Percentiles rank a stretch among this genome's conserved stretches.
Evolutionary conservation across 2,797 vertebrate genomes (phyloP).

Genomic region (Hoplostethus atlanticus): DNA sequence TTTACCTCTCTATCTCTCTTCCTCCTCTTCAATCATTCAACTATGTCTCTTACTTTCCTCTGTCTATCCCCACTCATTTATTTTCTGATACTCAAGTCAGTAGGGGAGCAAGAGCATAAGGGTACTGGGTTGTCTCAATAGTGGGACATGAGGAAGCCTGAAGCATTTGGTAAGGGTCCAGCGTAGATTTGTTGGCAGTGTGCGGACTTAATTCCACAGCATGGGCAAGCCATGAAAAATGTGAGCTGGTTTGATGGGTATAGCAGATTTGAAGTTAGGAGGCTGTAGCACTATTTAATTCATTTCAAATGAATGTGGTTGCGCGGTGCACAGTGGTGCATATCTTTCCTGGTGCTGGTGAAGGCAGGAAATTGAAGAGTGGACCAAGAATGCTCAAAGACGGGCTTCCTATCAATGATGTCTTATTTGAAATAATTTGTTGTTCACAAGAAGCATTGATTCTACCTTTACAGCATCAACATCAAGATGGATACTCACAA

Average conservation of each 20-base stretch:
- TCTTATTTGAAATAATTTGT: slow-evolving; percentile 3
- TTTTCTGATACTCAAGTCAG: slow-evolving; percentile 34
- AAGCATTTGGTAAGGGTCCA: slow-evolving; percentile 58
- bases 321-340: not conserved
- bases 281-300: not conserved
- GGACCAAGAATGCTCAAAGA: not conserved
- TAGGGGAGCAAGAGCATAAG: slow-evolving; percentile 46
- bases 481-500: no score
- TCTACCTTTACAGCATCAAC: no score
- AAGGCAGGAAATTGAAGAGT: not conserved
- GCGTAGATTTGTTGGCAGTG: slow-evolving; percentile 52
- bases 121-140: slow-evolving; percentile 44
- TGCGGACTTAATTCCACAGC: slow-evolving; percentile 40
- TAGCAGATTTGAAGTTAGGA: slow-evolving; percentile 3
- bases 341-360: not conserved
- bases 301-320: not conserved
- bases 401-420: not conserved
- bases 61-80: not conserved
- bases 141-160: slow-evolving; percentile 63
- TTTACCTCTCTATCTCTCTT: not conserved
- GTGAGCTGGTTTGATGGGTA: slow-evolving; percentile 19
- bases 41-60: not conserved
- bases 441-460: not conserved
- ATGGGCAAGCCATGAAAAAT: slow-evolving; percentile 26
- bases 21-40: not conserved